phyloP scores from a whole-genome alignment of 2,888 invertebrate genomes.

The Dasypolia templi region DNA sequence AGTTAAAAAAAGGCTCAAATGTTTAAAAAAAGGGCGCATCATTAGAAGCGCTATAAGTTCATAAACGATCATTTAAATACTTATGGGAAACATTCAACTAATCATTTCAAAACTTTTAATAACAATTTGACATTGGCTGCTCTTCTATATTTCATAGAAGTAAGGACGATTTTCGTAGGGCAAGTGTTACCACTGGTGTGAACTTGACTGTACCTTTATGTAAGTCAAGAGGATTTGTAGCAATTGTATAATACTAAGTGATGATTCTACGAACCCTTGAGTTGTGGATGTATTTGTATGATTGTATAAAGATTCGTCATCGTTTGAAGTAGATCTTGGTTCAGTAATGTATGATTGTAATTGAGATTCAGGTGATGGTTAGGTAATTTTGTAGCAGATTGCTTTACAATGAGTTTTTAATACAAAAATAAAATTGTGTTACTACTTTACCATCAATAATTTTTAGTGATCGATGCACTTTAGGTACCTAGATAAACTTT shows the following conservation, averaged over 20 bases:
- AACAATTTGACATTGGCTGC: neutral
- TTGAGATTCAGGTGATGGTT: neutral
- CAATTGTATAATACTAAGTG: slow-evolving; percentile 34
- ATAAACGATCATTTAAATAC: neutral
- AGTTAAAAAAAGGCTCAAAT: neutral
- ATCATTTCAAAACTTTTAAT: no score
- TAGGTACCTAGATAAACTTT: no score
- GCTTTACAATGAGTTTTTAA: neutral
- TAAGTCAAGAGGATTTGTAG: slow-evolving; percentile 46
- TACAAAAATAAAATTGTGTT: no score
- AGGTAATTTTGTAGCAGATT: neutral
- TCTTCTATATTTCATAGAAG: neutral
- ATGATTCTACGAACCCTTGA: slow-evolving; percentile 47
- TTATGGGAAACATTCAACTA: no score
- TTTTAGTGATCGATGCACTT: no score
- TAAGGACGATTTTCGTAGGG: neutral
- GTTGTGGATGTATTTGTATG: neutral
- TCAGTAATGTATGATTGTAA: slow-evolving; percentile 12
- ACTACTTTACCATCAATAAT: no score
- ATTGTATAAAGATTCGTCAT: slow-evolving; percentile 29
- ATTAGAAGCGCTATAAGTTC: no score
- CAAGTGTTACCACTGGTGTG: neutral
- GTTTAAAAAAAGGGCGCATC: no score
- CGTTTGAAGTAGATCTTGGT: slow-evolving; percentile 37
- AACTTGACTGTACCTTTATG: neutral